phyloP scores from a whole-genome alignment of 2,888 invertebrate genomes.

The Cerastis leucographa region DNA sequence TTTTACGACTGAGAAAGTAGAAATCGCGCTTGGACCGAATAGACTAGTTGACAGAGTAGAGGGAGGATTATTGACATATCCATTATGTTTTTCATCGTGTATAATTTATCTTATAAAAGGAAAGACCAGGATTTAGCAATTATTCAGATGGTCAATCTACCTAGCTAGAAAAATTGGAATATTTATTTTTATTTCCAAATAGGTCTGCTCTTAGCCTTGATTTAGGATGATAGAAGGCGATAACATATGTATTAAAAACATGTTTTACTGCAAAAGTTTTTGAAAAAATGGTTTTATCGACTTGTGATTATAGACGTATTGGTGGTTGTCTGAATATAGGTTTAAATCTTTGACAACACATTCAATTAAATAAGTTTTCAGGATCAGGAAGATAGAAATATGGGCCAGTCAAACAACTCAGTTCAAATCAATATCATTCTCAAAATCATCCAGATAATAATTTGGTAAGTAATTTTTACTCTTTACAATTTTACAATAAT shows the following conservation, averaged over 20 bases:
- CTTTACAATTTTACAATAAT: constrained; percentile 20
- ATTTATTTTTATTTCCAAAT: background rate
- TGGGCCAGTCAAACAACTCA: background rate
- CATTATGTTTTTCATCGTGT: background rate
- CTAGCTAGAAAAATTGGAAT: background rate
- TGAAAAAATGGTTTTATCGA: background rate
- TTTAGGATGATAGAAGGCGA: background rate
- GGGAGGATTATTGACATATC: constrained; percentile 12
- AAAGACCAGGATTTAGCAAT: constrained; percentile 4
- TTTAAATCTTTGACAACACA: background rate
- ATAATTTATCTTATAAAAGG: constrained; percentile 7
- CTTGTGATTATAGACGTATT: background rate
- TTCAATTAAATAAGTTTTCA: background rate
- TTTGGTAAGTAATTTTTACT: background rate
- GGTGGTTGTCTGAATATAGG: background rate
- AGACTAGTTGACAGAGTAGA: constrained; percentile 17
- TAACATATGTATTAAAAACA: too few species aligned
- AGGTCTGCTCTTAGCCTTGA: background rate
- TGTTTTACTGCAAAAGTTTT: background rate
- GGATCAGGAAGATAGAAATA: background rate
- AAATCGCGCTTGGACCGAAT: constrained; percentile 40
- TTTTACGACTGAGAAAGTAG: constrained; percentile 66
- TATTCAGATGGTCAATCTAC: background rate
- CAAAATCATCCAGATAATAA: background rate
- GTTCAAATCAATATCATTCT: too few species aligned